These are phyloP conservation scores for Alviniconcha strummeri DNA, from an alignment of 2,888 invertebrate genomes.

Conservation along the genomic window DNA sequence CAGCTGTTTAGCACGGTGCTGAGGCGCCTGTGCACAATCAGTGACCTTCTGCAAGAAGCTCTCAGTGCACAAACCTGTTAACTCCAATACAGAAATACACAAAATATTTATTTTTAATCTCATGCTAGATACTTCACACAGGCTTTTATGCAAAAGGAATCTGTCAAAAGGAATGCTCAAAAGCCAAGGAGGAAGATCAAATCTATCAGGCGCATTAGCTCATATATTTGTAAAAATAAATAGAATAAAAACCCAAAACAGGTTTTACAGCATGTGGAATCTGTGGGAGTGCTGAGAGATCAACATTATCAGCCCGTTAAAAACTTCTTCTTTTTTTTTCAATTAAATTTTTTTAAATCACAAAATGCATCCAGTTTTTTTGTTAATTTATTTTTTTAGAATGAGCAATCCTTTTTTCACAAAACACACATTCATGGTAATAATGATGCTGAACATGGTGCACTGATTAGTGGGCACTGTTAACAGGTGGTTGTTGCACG, in stretches of 20 bases:
- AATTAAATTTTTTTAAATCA: neutral
- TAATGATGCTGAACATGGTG: neutral
- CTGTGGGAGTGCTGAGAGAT: too few relatives aligned
- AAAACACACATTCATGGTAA: neutral
- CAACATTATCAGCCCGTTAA: neutral
- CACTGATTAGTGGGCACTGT: neutral
- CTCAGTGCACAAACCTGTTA: slow-evolving; percentile 23
- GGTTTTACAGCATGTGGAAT: neutral
- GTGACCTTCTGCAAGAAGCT: neutral
- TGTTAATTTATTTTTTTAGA: neutral
- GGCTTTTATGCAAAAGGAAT: too few relatives aligned
- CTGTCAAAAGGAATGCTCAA: neutral
- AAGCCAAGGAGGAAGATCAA: neutral
- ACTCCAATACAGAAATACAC: neutral
- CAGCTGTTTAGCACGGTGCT: neutral
- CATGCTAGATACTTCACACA: neutral
- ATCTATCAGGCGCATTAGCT: neutral
- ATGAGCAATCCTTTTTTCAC: neutral
- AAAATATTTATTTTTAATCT: neutral
- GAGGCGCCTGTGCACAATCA: neutral
- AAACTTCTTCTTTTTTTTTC: neutral
- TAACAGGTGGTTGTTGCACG: slow-evolving; percentile 1
- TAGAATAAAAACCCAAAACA: neutral
- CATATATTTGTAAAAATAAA: neutral
- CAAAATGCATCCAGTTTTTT: neutral